These are phyloP conservation scores for Mesitornis unicolor DNA, from an alignment of 2,113 vertebrate species.

Conservation along the genomic window DNA sequence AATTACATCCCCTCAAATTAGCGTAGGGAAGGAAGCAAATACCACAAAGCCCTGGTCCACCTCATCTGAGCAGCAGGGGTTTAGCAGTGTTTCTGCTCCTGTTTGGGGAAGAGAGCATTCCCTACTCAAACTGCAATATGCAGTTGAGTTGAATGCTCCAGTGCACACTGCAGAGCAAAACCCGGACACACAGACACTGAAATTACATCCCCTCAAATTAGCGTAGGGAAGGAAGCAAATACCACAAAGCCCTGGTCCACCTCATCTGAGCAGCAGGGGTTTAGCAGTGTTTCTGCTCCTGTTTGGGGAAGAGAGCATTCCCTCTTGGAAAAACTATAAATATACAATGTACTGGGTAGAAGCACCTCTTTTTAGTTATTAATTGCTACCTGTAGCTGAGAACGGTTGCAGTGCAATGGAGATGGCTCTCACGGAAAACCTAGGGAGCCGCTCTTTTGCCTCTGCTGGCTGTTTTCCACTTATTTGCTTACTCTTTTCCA, in stretches of 20 bases:
- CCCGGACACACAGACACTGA: neutral
- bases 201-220: neutral
- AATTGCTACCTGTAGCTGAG: neutral
- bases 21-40: neutral
- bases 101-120: neutral
- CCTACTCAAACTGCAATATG: neutral
- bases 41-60: neutral
- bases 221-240: neutral
- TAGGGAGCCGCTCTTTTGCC: neutral
- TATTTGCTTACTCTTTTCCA: conserved; percentile 39
- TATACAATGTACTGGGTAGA: neutral
- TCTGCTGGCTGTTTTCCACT: conserved; percentile 14
- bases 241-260: neutral
- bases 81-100: neutral
- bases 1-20: neutral
- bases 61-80: neutral
- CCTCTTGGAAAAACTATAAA: neutral
- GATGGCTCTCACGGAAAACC: neutral
- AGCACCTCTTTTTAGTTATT: neutral
- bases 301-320: neutral
- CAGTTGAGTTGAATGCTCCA: neutral
- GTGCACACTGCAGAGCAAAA: neutral
- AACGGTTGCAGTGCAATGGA: neutral
- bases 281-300: neutral
- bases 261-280: neutral